Base-by-base conservation (phyloP, 2,888 invertebrate genomes). In the Hydropsyche betteni region DNA sequence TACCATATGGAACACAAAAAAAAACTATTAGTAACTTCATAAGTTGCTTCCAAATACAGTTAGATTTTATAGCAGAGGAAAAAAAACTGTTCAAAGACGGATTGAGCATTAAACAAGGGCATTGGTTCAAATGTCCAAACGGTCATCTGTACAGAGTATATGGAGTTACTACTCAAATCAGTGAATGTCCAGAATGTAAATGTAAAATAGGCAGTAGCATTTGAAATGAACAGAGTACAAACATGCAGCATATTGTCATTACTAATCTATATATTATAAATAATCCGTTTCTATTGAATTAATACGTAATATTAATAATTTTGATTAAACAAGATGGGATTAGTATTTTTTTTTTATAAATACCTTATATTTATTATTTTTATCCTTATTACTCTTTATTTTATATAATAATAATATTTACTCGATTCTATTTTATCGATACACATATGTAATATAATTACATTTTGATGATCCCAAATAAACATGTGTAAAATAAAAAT, bases 91-190 rank as follows among this genome's bases (percentile, higher is more conserved):
- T 92, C 68, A 85, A 91, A 0, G 80, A 82, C 80, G 91, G 91
- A 0, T 86, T 92, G 79, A 88, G 86, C 0, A 81, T 90, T 38
- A 83, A 81, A 61, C 84, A 86, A 68, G 92, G 92, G 0, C 90
- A 90, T 80, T 93, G 93, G 93, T 93, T 86, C 82, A 90, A 90
- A 82, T 93, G 93, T 83, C 90, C 89, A 0, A 91, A 92, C 80
- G 92, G 91, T 0, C 93, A 93, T 82, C 82, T 86, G 51, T 93
- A 92, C 82, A 88, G 87, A 0, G 90, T 91, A 2, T 93, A 92
- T 81, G 92, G 92, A 4, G 91, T 91, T 5, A 91, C 92, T 0
- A 89, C 85, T 85, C 78, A 84, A 81, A 80, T 81, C 61, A 81
- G 86, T 0, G 84, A 74, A 55, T 92, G 92, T 81, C 82, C 83